Evolutionary conservation across 1,140 invertebrate genomes (phyloP), one percentile per base, ranked within the genome.

Genomic region (Cyrtorhinus lividipennis): DNA sequence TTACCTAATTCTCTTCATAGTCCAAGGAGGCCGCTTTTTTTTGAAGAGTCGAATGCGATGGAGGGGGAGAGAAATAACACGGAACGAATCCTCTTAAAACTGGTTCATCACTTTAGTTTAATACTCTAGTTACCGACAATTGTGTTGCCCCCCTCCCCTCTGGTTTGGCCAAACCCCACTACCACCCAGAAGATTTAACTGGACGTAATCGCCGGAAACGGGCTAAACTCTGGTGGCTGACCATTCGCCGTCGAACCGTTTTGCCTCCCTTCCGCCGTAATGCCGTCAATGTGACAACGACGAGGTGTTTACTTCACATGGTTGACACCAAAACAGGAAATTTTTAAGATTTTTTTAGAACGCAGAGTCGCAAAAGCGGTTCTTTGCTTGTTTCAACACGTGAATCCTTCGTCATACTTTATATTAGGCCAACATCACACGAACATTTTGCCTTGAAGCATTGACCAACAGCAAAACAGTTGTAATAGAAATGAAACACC

Each of bases 91-190:
- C n/a, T n/a, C n/a, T n/a, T 53, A 53, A 53, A 53, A 53, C 48
- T 53, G 48, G 48, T 53, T 53, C 48, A 53, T 53, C 48, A 53
- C 48, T 12, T n/a, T 53, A 53, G 48, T 53, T 53, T 53, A 53
- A 15, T 22, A 10, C 20, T 22, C 10, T 5, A 5, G 48, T 5
- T 12, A 20, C 20, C 48, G 12, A 5, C 48, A 53, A 53, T 53
- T 53, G 48, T 20, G 48, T 53, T 53, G 48, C 20, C 48, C 48
- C 48, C 20, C 48, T 5, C 20, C 48, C 5, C 20, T 20, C 48
- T 53, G 10, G 8, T 20, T n/a, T n/a, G n/a, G n/a, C n/a, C n/a
- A n/a, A n/a, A n/a, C n/a, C n/a, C n/a, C n/a, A n/a, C n/a, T n/a
- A n/a, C n/a, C n/a, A n/a, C n/a, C n/a, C n/a, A n/a, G n/a, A n/a